Conservation (phyloP, 2,113 vertebrate species). For the Tapirus terrestris region DNA sequence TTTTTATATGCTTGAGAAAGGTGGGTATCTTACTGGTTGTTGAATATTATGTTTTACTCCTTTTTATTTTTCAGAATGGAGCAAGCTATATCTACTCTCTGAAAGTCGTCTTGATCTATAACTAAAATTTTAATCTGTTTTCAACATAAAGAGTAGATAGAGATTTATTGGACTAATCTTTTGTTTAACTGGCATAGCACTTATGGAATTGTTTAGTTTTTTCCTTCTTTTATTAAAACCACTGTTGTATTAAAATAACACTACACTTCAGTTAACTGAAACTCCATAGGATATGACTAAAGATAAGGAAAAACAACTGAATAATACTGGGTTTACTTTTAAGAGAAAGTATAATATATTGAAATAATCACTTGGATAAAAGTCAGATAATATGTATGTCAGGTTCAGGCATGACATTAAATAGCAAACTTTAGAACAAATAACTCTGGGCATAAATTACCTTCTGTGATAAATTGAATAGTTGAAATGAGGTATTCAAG, state of each 20-base stretch:
- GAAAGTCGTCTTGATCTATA: neutral
- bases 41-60: neutral
- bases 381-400: neutral
- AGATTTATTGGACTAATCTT: neutral
- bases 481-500: neutral
- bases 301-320: neutral
- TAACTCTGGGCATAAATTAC: neutral
- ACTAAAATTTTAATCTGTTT: neutral
- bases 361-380: neutral
- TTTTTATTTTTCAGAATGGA: neutral
- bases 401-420: neutral
- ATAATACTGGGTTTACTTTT: neutral
- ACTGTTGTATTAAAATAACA: neutral
- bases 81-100: neutral
- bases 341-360: neutral
- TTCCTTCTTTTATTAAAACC: neutral
- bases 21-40: neutral
- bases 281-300: neutral
- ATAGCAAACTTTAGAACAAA: neutral
- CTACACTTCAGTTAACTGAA: neutral
- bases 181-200: neutral
- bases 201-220: neutral
- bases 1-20: neutral
- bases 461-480: neutral
- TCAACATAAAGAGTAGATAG: neutral